Evolutionary conservation across 2,113 vertebrate genomes (phyloP).

Genomic region (Laterallus jamaicensis): DNA sequence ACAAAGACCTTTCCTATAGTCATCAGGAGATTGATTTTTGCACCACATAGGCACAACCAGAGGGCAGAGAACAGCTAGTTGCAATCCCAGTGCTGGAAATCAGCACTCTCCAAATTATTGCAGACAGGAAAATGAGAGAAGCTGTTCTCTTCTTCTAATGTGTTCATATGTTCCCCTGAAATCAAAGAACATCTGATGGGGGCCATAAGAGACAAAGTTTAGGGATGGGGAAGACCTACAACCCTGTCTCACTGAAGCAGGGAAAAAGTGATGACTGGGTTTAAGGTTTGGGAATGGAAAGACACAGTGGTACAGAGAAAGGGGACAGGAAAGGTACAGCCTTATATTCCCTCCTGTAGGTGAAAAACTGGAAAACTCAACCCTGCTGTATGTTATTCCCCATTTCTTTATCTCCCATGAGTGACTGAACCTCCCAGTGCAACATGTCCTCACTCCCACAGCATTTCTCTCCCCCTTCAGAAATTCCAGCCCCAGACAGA

Average conservation of each 20-base stretch:
- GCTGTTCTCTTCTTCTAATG: neutral
- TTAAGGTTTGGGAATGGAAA: neutral
- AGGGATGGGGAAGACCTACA: neutral
- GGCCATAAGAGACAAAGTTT: neutral
- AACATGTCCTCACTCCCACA: neutral
- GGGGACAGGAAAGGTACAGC: neutral
- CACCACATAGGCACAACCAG: fast-evolving
- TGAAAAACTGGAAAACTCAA: neutral
- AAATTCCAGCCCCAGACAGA: neutral
- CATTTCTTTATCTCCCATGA: neutral
- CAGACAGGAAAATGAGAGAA: neutral
- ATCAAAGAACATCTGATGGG: neutral
- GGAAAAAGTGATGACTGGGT: neutral
- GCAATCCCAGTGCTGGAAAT: neutral
- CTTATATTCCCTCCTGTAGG: neutral
- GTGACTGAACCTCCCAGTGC: neutral
- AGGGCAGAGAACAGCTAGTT: neutral
- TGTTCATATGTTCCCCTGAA: neutral
- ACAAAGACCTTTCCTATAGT: neutral
- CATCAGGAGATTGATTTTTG: neutral
- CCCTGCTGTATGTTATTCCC: neutral
- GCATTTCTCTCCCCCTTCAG: neutral
- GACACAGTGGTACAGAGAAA: neutral
- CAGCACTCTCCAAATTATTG: neutral
- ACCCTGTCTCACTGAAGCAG: neutral